These are phyloP conservation scores for Mohoua ochrocephala DNA, from an alignment of 2,113 vertebrate species.

Conservation along the genomic window DNA sequence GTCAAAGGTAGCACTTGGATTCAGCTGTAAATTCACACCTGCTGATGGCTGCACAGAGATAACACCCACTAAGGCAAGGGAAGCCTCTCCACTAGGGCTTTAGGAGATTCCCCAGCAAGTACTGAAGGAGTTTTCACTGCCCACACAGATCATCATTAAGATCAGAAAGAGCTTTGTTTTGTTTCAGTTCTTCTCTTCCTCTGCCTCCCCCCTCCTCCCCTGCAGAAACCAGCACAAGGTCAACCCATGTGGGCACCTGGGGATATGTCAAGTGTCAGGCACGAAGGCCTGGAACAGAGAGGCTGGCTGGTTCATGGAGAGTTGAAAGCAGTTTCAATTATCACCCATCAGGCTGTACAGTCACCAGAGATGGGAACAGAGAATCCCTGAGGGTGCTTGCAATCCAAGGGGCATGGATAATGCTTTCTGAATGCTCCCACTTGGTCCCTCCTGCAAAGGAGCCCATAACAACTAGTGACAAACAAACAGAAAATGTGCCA, in stretches of 20 bases:
- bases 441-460: not conserved
- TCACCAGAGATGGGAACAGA: not conserved
- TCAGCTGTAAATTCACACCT: not conserved
- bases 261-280: constrained; percentile 2
- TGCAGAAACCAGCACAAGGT: not conserved
- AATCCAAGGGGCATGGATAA: not conserved
- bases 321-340: constrained; percentile 5
- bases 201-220: not conserved
- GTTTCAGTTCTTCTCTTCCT: not conserved
- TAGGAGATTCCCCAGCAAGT: not conserved
- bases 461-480: not conserved
- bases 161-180: not conserved
- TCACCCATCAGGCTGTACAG: not conserved
- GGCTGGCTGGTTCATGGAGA: not conserved
- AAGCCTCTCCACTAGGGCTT: not conserved
- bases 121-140: not conserved
- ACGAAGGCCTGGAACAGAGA: not conserved
- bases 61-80: not conserved
- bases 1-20: not conserved
- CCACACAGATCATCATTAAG: not conserved
- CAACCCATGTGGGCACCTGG: not conserved
- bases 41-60: not conserved
- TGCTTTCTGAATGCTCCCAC: not conserved
- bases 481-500: constrained; percentile 6
- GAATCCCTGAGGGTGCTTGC: not conserved